Evolutionary conservation across 1,140 invertebrate species (phyloP), one percentile per base, ranked within the genome.

Genomic region (Drosophila pandora): DNA sequence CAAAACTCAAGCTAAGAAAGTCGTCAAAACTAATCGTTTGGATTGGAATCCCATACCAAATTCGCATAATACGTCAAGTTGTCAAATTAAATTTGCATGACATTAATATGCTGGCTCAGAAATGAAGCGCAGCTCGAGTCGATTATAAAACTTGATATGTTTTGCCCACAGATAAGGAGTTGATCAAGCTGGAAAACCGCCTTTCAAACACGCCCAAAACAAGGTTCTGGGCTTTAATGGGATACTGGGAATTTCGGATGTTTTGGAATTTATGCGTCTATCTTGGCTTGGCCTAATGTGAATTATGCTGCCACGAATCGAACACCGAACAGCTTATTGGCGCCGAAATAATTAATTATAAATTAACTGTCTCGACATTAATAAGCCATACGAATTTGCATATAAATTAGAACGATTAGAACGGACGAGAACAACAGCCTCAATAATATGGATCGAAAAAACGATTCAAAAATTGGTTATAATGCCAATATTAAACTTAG

Each of bases 341-440:
- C 71, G 83, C 76, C 79, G 37, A 79, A 74, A 85, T 76, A 88
- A 88, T 88, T 79, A 88, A 88, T 83, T 88, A 73, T 78, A 59
- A 61, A 68, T 67, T 59, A 53, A 67, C 73, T 37, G 53, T 63
- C 55, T 48, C 80, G 81, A 55, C 74, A 56, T 76, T 79, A 84
- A 84, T 85, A 85, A 77, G 63, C 55, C 67, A 85, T 67, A 43
- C 23, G 58, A 59, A 88, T 88, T 88, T 88, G 79, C 84, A 88
- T 88, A 79, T 89, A 89, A 79, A 89, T 88, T 83, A 83, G 83
- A 88, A 64, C 84, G 76, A 70, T 79, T 83, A 77, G 84, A 88
- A 71, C 79, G 76, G 43, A 56, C 79, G 68, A 70, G 61, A 77
- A 62, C 52, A 69, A 69, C 63, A 69, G 41, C n/a, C 50, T 12